phyloP scores from a whole-genome alignment of 2,797 vertebrate genomes.

The Clarias platycephalus region DNA sequence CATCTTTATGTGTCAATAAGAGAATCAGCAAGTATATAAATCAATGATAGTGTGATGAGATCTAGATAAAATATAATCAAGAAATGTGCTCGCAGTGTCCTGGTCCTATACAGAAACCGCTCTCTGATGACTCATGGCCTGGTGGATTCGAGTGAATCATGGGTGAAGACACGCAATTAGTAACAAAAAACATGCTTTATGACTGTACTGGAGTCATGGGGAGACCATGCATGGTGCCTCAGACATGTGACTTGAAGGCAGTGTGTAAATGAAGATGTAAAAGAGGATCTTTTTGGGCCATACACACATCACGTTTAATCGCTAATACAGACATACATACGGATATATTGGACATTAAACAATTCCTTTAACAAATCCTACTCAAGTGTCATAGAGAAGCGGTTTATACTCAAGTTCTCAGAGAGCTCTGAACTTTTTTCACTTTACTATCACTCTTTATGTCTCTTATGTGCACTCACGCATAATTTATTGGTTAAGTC shows the following conservation, averaged over 20 bases:
- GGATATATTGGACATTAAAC: neutral
- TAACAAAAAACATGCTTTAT: neutral
- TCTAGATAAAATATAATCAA: neutral
- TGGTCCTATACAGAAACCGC: neutral
- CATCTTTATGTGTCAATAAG: neutral
- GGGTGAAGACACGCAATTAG: neutral
- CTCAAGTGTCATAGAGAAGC: neutral
- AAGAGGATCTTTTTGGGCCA: neutral
- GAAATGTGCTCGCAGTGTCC: neutral
- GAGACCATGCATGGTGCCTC: neutral
- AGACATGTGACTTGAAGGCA: neutral
- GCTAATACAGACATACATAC: too few species aligned
- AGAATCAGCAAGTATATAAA: neutral
- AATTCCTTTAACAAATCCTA: neutral
- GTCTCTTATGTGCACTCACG: neutral
- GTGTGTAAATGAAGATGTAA: neutral
- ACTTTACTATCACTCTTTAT: neutral
- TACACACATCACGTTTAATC: neutral
- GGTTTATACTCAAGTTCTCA: neutral
- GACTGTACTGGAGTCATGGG: neutral
- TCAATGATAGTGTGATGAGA: neutral
- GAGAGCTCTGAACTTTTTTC: neutral
- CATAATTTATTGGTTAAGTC: neutral
- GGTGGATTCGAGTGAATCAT: constrained; percentile 13
- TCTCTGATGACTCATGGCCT: neutral